phyloP scores from a whole-genome alignment of 1,140 invertebrate species.

The Drosophila parvula region DNA sequence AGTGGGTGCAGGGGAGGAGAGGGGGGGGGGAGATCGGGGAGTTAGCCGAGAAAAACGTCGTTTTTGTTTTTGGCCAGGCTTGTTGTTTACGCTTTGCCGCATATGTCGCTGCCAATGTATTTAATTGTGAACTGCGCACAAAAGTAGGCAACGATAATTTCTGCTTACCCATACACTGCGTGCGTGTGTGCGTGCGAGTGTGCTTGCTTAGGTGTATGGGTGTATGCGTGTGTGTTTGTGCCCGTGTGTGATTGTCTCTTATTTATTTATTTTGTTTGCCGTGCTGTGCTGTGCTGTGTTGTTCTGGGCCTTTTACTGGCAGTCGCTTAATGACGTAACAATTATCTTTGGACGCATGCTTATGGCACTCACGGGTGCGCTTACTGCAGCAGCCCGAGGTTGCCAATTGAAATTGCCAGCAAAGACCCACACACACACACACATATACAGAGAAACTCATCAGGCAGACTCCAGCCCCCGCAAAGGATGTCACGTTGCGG shows the following conservation, averaged over 20 bases:
- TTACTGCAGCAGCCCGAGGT: slow-evolving; percentile 59
- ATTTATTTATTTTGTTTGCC: slow-evolving; percentile 59
- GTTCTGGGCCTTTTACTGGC: slow-evolving; percentile 44
- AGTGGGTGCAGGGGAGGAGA: not conserved
- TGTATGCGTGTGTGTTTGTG: slow-evolving; percentile 5
- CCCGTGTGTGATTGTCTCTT: slow-evolving; percentile 47
- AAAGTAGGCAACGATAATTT: slow-evolving; percentile 63
- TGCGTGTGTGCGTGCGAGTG: slow-evolving; percentile 3
- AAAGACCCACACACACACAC: slow-evolving; percentile 10
- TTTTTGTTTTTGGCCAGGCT: slow-evolving; percentile 46
- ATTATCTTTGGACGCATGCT: slow-evolving; percentile 75
- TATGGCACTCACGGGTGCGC: slow-evolving; percentile 75
- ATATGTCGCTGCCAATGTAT: slow-evolving; percentile 77
- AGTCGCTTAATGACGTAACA: slow-evolving; percentile 77
- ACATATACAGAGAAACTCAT: not conserved
- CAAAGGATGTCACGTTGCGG: slow-evolving; percentile 39
- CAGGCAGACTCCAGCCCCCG: slow-evolving; percentile 6
- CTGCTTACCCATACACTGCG: slow-evolving; percentile 20
- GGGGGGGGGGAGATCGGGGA: not conserved
- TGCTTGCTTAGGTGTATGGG: not conserved
- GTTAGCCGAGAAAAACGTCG: slow-evolving; percentile 37
- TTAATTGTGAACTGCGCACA: slow-evolving; percentile 68
- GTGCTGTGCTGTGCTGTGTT: slow-evolving; percentile 29
- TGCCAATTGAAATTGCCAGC: slow-evolving; percentile 72
- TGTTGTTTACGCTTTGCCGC: slow-evolving; percentile 79